A percentile compares a stretch with the other conserved stretches of the same genome.
Evolutionary conservation across 1,140 invertebrate species (phyloP).

Genomic region (Nephila pilipes): DNA sequence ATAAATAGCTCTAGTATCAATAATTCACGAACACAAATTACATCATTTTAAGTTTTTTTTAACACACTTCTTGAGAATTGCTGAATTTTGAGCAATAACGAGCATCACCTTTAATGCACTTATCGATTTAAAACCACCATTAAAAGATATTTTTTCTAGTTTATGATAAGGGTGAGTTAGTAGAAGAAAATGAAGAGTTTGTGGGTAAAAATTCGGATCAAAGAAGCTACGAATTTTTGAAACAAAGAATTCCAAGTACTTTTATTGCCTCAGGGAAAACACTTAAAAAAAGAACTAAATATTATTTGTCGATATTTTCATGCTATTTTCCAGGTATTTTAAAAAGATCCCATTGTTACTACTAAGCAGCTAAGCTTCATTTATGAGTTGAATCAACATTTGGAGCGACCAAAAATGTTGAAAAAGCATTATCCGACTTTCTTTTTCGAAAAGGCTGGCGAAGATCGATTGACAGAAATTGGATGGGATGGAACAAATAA

Average conservation of each 20-base stretch:
- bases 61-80: neutral
- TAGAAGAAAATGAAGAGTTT: conserved; percentile 3
- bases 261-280: conserved; percentile 3
- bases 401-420: conserved; percentile 7
- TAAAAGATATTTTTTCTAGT: neutral
- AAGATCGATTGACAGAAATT: neutral
- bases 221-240: neutral
- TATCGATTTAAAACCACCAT: neutral
- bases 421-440: conserved; percentile 27
- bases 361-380: conserved; percentile 27
- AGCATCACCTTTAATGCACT: neutral
- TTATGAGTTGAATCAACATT: conserved; percentile 35
- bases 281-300: conserved; percentile 7
- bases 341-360: neutral
- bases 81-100: neutral
- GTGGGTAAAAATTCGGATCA: neutral
- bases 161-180: neutral
- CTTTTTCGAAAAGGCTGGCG: neutral
- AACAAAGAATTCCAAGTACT: neutral
- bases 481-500: neutral
- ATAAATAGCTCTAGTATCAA: too few species aligned
- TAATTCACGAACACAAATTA: too few species aligned
- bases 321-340: neutral
- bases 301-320: neutral
- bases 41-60: neutral